Conservation (phyloP, 2,797 vertebrate species). For the Eidolon dupreanum region DNA sequence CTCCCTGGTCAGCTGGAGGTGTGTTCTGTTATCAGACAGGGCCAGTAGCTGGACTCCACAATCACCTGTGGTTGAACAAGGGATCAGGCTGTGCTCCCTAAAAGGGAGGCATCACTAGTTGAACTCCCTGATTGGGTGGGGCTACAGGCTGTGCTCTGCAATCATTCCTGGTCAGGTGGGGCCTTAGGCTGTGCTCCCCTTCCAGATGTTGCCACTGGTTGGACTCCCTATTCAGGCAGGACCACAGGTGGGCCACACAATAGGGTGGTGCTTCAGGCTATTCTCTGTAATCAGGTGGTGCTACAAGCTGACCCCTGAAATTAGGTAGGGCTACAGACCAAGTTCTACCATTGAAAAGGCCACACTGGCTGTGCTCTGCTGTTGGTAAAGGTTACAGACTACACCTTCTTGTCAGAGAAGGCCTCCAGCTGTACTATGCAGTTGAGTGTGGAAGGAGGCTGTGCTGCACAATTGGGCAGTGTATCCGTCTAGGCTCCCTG, state of each 20-base stretch:
- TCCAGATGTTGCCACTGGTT: background rate
- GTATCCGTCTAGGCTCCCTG: background rate
- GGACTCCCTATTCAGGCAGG: background rate
- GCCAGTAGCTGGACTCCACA: background rate
- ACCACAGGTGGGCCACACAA: background rate
- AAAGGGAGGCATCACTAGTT: background rate
- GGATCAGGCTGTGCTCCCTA: background rate
- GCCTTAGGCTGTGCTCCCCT: background rate
- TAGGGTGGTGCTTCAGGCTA: background rate
- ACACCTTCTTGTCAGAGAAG: background rate
- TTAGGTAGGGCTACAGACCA: background rate
- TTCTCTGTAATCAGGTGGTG: background rate
- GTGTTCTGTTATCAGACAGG: background rate
- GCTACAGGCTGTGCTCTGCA: background rate
- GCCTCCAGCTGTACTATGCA: background rate
- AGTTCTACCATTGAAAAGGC: background rate
- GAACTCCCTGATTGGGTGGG: background rate
- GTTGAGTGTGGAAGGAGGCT: background rate
- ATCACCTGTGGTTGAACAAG: background rate
- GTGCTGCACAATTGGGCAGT: background rate
- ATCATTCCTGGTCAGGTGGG: background rate
- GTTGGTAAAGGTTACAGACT: background rate
- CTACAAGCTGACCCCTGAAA: background rate
- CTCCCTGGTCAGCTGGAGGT: background rate
- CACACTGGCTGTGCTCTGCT: background rate